Base-by-base conservation (phyloP, 2,797 vertebrate genomes). In the Tachyglossus aculeatus region DNA sequence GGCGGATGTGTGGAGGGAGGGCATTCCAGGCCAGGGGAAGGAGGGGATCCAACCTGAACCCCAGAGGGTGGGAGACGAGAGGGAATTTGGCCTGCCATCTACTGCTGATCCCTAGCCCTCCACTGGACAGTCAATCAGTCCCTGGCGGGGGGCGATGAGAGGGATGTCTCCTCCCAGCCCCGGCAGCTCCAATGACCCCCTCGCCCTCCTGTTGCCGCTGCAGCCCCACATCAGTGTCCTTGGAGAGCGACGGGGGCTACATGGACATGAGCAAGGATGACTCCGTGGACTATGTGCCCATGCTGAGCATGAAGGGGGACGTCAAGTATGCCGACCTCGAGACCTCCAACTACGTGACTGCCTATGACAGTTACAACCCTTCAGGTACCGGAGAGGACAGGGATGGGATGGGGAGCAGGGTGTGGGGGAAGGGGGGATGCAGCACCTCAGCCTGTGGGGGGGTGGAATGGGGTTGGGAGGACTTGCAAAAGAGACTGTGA, bases 191-290 rank as follows among this genome's bases (percentile, higher is more conserved):
- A 47, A 11, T 4, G 4, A 5, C 58, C 45, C 45, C 78, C 58
- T 31, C 62, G 24, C 7, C 45, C 6, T 6, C n/a, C n/a, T n/a
- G n/a, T n/a, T n/a, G n/a, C n/a, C n/a, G 22, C 74, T 18, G 16
- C 88, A 99, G 97, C 69, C 97, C 95, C 9, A 88, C 95, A 83
- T 96, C 95, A 14, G 88, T 96, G 8, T 94, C 95, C n/a, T 92
- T 95, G 0, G 96, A 98, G 89, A 96, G 95, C 0, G 98, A 99
- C 0, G 98, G 98, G 1, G 97, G 97, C 27, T 99, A 99, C 89
- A 99, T 99, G 96, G 98, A 99, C 90, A 99, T 99, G 98, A 99
- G 94, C 76, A 98, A 96, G 88, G 97, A 99, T 0, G 96, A 98
- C 63, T 95, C 92, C 1, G 87, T 94, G 18, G 80, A 98, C 87